Percentiles rank a stretch among this genome's conserved stretches.
These are phyloP conservation scores for Shargacucullia verbasci DNA, from an alignment of 2,888 invertebrate species.

Conservation along the genomic window DNA sequence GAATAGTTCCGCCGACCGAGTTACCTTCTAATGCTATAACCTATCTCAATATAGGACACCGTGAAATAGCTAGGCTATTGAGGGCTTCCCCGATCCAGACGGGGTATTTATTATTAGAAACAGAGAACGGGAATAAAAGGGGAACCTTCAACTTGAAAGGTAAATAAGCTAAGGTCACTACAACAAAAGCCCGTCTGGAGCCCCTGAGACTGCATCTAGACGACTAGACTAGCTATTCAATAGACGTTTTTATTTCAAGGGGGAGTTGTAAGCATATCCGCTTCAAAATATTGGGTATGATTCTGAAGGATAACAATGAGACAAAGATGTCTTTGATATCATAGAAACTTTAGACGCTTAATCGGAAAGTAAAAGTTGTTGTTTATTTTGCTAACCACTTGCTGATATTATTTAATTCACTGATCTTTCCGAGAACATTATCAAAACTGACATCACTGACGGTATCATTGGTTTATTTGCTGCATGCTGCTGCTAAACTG, in stretches of 20 bases:
- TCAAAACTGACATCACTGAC: too few species aligned
- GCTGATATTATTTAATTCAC: too few species aligned
- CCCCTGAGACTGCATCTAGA: slow-evolving; percentile 80
- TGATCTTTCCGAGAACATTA: too few species aligned
- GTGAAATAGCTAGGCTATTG: slow-evolving; percentile 78
- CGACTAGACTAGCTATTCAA: slow-evolving; percentile 75
- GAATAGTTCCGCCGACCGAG: slow-evolving; percentile 70
- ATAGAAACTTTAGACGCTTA: slow-evolving; percentile 8
- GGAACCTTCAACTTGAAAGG: slow-evolving; percentile 86
- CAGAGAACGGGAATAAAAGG: slow-evolving; percentile 67
- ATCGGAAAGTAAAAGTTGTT: slow-evolving; percentile 44
- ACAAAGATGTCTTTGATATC: slow-evolving; percentile 50
- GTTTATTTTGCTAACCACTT: slow-evolving; percentile 9
- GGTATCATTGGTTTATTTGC: too few species aligned
- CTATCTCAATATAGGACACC: slow-evolving; percentile 84
- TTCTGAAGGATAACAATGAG: slow-evolving; percentile 42
- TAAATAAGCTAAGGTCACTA: slow-evolving; percentile 83
- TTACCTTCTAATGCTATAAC: slow-evolving; percentile 78
- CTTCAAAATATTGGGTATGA: slow-evolving; percentile 49
- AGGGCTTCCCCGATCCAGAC: slow-evolving; percentile 77
- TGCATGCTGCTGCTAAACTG: too few species aligned
- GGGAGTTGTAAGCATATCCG: slow-evolving; percentile 66
- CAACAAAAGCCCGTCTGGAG: slow-evolving; percentile 68
- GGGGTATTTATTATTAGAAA: slow-evolving; percentile 44
- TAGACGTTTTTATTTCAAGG: slow-evolving; percentile 57